Percentiles rank a stretch among this genome's conserved stretches.
These are phyloP conservation scores for Nothocercus julius DNA, from an alignment of 2,113 vertebrate species.

Conservation along the genomic window DNA sequence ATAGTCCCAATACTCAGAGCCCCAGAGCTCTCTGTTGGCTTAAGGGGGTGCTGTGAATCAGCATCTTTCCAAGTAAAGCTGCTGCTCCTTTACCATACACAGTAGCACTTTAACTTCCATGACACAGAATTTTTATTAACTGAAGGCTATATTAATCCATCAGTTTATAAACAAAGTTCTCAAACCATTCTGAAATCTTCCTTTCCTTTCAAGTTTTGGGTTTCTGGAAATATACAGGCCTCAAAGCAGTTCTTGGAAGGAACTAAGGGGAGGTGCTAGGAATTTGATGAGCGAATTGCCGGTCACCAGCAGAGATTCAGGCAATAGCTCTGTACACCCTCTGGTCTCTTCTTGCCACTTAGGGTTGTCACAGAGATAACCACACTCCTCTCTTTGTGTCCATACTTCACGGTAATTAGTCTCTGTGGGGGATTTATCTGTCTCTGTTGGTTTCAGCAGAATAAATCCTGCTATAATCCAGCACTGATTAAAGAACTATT, in stretches of 20 bases:
- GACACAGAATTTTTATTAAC: background rate
- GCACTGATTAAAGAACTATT: conserved; percentile 70
- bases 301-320: conserved; percentile 20
- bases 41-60: background rate
- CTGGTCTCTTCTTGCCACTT: conserved; percentile 31
- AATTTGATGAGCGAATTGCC: conserved; percentile 29
- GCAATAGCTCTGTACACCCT: conserved; percentile 7
- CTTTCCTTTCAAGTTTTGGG: background rate
- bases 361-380: conserved; percentile 47
- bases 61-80: background rate
- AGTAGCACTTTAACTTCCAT: background rate
- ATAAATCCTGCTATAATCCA: conserved; percentile 52
- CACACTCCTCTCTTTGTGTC: conserved; percentile 16
- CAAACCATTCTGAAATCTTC: background rate
- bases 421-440: conserved; percentile 44
- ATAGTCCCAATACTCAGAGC: background rate
- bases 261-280: background rate
- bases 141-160: background rate
- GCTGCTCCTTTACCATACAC: background rate
- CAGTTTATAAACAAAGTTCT: background rate
- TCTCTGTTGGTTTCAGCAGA: conserved; percentile 43
- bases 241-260: conserved; percentile 11
- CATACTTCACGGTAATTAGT: conserved; percentile 35
- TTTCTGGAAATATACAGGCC: background rate
- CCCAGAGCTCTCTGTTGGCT: background rate